Evolutionary conservation across 2,797 vertebrate species (phyloP).

Genomic region (Sebastes hubbsi): DNA sequence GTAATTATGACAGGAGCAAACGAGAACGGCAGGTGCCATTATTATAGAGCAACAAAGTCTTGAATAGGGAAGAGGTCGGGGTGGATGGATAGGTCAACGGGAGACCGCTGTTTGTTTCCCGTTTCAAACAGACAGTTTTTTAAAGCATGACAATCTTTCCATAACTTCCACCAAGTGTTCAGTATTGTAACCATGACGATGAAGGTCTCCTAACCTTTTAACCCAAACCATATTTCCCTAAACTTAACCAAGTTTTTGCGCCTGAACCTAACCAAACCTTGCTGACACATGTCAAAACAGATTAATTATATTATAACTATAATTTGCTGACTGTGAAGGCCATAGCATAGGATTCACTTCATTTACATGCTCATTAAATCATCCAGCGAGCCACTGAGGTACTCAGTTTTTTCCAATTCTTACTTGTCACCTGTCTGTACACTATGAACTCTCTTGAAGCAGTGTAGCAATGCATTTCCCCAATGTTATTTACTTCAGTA

Average conservation of each 20-base stretch:
- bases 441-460: neutral
- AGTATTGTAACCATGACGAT: no score
- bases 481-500: neutral
- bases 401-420: neutral
- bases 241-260: neutral
- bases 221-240: no score
- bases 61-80: no score
- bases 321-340: neutral
- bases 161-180: neutral
- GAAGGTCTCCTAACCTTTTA: no score
- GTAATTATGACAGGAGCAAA: no score
- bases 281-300: neutral
- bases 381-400: accelerated
- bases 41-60: no score
- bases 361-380: constrained; percentile 3
- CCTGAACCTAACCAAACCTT: neutral
- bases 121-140: neutral
- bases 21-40: no score
- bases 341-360: neutral
- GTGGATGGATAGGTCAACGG: neutral
- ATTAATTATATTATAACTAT: neutral
- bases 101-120: neutral
- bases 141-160: neutral
- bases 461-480: neutral
- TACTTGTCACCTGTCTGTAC: neutral